Conservation (phyloP, 2,113 vertebrate species). For the Neogobius melanostomus region DNA sequence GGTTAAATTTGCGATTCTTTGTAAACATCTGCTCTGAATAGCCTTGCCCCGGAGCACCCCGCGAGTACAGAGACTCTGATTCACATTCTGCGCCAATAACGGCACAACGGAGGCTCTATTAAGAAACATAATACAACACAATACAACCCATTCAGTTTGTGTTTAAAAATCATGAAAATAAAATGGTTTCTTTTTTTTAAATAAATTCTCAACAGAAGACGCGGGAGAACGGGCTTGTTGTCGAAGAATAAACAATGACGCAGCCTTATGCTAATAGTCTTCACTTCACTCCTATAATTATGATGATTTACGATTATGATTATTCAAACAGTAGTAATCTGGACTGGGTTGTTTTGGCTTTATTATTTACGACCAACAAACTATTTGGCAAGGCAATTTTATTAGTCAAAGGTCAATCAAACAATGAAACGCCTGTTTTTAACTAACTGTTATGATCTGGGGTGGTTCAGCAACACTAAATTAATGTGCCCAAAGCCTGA, state of each 20-base stretch:
- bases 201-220: neutral
- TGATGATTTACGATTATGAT: no score
- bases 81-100: slow-evolving; percentile 5
- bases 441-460: no score
- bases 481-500: no score
- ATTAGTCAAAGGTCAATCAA: no score
- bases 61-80: slow-evolving; percentile 11
- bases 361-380: no score
- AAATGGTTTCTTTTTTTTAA: slow-evolving; percentile 8
- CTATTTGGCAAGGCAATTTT: no score
- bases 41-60: slow-evolving; percentile 29
- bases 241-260: slow-evolving; percentile 11
- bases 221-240: slow-evolving; percentile 31
- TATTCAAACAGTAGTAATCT: no score
- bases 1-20: slow-evolving; percentile 37
- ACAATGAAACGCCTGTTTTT: no score
- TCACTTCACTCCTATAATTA: no score
- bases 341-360: no score
- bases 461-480: no score
- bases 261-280: no score
- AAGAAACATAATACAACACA: slow-evolving; percentile 29
- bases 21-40: slow-evolving; percentile 36
- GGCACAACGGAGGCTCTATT: slow-evolving; percentile 14
- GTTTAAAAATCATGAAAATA: slow-evolving; percentile 14
- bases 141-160: slow-evolving; percentile 7